Percentiles rank a stretch among this genome's conserved stretches.
phyloP scores from a whole-genome alignment of 2,113 vertebrate species.

The Microcebus lehilahytsara region DNA sequence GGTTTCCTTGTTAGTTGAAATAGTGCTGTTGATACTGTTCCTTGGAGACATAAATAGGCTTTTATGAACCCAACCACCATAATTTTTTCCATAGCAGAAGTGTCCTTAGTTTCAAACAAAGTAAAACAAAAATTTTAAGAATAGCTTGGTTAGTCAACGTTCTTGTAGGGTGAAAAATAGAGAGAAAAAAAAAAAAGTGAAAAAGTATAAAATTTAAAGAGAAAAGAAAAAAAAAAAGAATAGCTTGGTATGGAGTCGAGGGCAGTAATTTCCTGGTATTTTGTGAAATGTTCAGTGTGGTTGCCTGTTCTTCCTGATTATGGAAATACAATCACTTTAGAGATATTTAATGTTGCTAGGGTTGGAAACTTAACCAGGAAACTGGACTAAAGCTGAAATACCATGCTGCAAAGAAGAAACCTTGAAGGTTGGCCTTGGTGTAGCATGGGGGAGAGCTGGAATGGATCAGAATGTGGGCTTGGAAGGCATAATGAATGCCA shows the following conservation, averaged over 20 bases:
- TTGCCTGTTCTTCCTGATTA: neutral
- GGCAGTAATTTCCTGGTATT: neutral
- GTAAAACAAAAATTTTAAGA: neutral
- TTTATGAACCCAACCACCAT: neutral
- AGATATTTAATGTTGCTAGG: neutral
- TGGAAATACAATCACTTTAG: neutral
- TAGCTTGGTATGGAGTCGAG: neutral
- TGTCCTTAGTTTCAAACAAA: neutral
- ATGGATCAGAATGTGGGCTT: neutral
- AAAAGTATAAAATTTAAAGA: no score
- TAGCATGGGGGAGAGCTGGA: neutral
- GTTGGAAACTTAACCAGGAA: neutral
- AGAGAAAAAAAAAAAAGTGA: no score
- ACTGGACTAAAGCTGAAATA: neutral
- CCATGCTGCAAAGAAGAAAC: neutral
- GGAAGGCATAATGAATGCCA: neutral
- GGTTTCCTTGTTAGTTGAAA: neutral
- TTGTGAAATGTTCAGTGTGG: neutral
- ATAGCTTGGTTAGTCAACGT: no score
- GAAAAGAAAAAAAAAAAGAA: no score
- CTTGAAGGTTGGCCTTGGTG: neutral
- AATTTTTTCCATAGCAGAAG: neutral
- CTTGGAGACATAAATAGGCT: neutral
- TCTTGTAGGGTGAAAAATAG: no score
- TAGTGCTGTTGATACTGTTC: neutral